These are phyloP conservation scores for Coryphaenoides rupestris DNA, from an alignment of 2,113 vertebrate genomes.

Conservation along the genomic window DNA sequence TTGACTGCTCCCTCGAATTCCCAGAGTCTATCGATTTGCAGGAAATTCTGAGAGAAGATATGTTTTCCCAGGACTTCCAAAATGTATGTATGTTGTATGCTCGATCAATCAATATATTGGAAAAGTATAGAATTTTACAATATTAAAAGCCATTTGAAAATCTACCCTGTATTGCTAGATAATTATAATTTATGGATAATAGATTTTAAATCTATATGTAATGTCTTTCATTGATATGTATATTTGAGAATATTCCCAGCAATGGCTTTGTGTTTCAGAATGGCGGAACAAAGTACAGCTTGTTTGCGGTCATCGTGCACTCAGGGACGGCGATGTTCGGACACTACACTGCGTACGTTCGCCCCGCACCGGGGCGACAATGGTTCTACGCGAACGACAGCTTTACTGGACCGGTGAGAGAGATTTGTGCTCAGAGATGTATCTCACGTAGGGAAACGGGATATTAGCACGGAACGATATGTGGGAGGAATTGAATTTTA, in stretches of 20 bases:
- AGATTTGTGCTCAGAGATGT: no score
- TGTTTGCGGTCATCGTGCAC: constrained; percentile 72
- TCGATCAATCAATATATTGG: no score
- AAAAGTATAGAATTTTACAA: not conserved
- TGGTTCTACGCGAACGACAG: constrained; percentile 68
- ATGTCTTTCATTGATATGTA: not conserved
- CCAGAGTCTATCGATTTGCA: constrained; percentile 52
- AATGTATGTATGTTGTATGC: constrained; percentile 37
- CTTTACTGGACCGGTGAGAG: constrained; percentile 24
- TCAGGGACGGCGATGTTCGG: constrained; percentile 41
- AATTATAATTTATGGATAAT: not conserved
- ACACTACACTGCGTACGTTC: constrained; percentile 68
- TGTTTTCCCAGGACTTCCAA: constrained; percentile 22
- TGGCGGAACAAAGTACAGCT: constrained; percentile 41
- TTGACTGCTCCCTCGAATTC: constrained; percentile 51
- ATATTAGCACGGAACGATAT: no score
- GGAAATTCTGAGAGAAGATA: constrained; percentile 1
- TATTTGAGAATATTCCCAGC: no score
- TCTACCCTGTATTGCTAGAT: not conserved
- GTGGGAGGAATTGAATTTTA: no score
- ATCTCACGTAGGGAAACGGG: no score
- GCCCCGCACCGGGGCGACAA: not conserved
- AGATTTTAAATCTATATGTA: not conserved
- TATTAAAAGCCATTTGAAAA: no score
- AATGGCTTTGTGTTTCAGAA: constrained; percentile 32